phyloP scores from a whole-genome alignment of 1,140 invertebrate species.

The Pseudobourletiella spinata region DNA sequence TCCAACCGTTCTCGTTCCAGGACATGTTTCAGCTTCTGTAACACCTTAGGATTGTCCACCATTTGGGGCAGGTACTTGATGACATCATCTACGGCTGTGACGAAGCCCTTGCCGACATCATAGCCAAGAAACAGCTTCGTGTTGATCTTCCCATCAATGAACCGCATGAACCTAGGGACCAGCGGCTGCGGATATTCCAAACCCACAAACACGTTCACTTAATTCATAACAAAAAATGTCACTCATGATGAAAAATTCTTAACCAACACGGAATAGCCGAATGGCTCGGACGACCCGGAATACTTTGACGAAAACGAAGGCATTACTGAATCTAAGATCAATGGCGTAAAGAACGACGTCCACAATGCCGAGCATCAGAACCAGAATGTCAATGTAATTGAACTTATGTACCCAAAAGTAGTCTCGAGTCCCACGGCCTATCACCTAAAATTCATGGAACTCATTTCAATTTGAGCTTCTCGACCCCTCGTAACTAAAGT shows the following conservation, averaged over 20 bases:
- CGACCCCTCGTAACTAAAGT: too few relatives aligned
- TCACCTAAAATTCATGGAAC: constrained; percentile 12
- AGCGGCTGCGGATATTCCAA: too few relatives aligned
- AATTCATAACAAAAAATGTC: constrained; percentile 9
- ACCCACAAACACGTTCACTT: not conserved
- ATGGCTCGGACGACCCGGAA: constrained; percentile 12
- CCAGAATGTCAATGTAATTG: constrained; percentile 22
- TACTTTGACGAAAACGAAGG: not conserved
- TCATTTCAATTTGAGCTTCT: constrained; percentile 1
- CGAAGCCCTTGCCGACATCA: constrained; percentile 44
- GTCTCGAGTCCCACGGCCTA: constrained; percentile 2
- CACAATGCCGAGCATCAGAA: constrained; percentile 8
- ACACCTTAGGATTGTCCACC: constrained; percentile 42
- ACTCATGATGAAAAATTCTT: constrained; percentile 9
- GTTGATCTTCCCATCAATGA: constrained; percentile 37
- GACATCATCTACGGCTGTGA: constrained; percentile 50
- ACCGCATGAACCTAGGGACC: constrained; percentile 29
- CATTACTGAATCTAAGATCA: not conserved
- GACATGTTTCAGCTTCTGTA: constrained; percentile 9
- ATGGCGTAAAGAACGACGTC: constrained; percentile 8
- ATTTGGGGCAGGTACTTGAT: constrained; percentile 48
- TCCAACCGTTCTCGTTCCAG: constrained; percentile 20
- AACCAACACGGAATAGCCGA: constrained; percentile 13
- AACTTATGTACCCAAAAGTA: constrained; percentile 19
- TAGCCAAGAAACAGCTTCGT: constrained; percentile 27